Evolutionary conservation across 2,888 invertebrate genomes (phyloP), one percentile per base, ranked within the genome.

Genomic region (Cryptophagus acutangulus): DNA sequence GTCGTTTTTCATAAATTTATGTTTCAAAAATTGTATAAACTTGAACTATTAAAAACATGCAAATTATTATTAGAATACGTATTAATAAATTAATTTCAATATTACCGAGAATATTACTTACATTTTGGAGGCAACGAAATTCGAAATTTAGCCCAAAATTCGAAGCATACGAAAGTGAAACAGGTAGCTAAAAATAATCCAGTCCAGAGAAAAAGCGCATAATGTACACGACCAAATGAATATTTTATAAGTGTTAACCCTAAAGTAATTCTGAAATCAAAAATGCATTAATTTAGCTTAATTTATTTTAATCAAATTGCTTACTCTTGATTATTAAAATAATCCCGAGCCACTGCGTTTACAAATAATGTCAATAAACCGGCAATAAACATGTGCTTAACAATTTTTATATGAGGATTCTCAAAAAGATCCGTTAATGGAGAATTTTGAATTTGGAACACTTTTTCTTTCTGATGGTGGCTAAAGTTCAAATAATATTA

Each of bases 321-420:
- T 81, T 74, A 86, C 89, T 78, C 78, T 67, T 85, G 87, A 46
- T 76, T 77, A 46, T 83, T 80, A 40, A 87, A 71, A 55, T 84
- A 75, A 62, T 90, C 90, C 57, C 80, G 78, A 8, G 82, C 73
- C 13, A 82, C 72, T 3, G 85, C 84, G 57, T 89, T 82, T 40
- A 86, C 69, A 36, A 87, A 76, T 47, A 89, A 72, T 20, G 84
- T 71, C 37, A 88, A 72, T 20, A 92, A 71, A 49, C 85, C 82
- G 12, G 84, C 84, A 33, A 85, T 75, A 67, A 90, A 91, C 49
- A 92, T 82, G 63, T 92, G 84, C 65, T 90, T 88, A 51, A 93
- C 82, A 2, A 89, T 84, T 55, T 79, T 77, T 56, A 93, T 82
- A 67, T 92, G 91, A 36, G 49, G 52, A 34, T 80, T 78, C 60